Evolutionary conservation across 2,888 invertebrate species (phyloP), one percentile per base, ranked within the genome.

Genomic region (Tenthredo distinguenda): DNA sequence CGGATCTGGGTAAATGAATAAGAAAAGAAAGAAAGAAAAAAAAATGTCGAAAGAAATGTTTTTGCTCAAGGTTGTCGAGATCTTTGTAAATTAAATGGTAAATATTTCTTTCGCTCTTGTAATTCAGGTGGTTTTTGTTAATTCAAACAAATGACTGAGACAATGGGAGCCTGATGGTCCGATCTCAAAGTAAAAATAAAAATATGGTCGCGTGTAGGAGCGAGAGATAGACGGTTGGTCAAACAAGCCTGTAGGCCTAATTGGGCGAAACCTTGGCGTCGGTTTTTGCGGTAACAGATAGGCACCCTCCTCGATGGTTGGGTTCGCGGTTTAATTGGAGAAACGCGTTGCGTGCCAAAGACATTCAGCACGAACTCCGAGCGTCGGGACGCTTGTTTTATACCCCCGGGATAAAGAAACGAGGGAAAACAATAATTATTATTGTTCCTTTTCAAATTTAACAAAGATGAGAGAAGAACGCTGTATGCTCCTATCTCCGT

Each of bases 281-380:
- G 58, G 62, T 81, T 81, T 81, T 81, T 81, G 81, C 40, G 40
- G 81, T 81, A 81, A 21, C 81, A 62, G 81, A 81, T 81, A 81
- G 62, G 62, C 58, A 62, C 58, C 58, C 77, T 77, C 40, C 58
- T 40, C 62, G 37, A 58, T 62, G 37, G 62, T 62, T 40, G 81
- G 81, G 62, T 62, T 62, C 58, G 62, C 37, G 40, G 62, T 81
- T 81, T 81, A 62, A 81, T 81, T 62, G 81, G 81, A 81, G 81
- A 81, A 62, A 81, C 81, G 81, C 81, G 81, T 62, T 62, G 62
- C 81, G 81, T 62, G 81, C 37, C 62, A 81, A 81, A 81, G n/a
- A 81, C 58, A 81, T 81, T 62, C 81, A 26, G 34, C 31, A 68
- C 68, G 68, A 68, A 15, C 55, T 2, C 10, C 62, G 26, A 43